Evolutionary conservation across 2,888 invertebrate genomes (phyloP).

Genomic region (Chrysomela aeneicollis): DNA sequence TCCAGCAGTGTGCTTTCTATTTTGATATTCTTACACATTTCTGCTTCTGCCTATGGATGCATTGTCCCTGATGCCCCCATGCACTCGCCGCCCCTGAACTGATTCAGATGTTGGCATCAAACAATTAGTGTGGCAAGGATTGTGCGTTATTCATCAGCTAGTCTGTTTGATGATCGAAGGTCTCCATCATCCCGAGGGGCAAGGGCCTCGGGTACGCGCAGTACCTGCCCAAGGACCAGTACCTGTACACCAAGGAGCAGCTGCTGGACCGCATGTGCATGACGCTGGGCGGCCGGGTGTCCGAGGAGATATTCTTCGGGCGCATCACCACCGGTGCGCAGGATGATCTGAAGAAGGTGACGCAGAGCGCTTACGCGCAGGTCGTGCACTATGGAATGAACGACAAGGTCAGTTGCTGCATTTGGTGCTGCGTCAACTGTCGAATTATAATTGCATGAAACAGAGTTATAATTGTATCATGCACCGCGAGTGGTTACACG

Average conservation of each 20-base stretch:
- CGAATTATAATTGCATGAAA: too few relatives aligned
- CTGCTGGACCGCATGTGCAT: slow-evolving; percentile 98
- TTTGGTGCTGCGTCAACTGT: too few relatives aligned
- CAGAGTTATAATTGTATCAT: too few relatives aligned
- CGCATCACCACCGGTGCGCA: slow-evolving; percentile 98
- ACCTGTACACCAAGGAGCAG: slow-evolving; percentile 95
- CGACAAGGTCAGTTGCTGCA: slow-evolving; percentile 92
- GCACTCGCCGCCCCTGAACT: too few relatives aligned
- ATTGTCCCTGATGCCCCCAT: too few relatives aligned
- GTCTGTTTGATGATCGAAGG: slow-evolving; percentile 32
- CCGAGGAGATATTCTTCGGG: slow-evolving; percentile 96
- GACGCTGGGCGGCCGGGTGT: slow-evolving; percentile 97
- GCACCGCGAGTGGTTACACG: too few relatives aligned
- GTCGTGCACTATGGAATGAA: slow-evolving; percentile 99
- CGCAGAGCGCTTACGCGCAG: slow-evolving; percentile 97
- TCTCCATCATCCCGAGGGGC: slow-evolving; percentile 96
- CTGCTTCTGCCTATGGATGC: too few relatives aligned
- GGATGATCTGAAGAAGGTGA: slow-evolving; percentile 97
- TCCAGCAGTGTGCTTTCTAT: too few relatives aligned
- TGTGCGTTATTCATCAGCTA: too few relatives aligned
- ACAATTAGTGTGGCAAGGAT: too few relatives aligned
- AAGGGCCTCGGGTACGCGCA: slow-evolving; percentile 99
- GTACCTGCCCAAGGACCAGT: slow-evolving; percentile 98
- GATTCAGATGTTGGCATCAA: too few relatives aligned
- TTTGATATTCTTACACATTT: too few relatives aligned